Conservation (phyloP, 1,140 invertebrate genomes). For the Meloidogyne floridensis region DNA sequence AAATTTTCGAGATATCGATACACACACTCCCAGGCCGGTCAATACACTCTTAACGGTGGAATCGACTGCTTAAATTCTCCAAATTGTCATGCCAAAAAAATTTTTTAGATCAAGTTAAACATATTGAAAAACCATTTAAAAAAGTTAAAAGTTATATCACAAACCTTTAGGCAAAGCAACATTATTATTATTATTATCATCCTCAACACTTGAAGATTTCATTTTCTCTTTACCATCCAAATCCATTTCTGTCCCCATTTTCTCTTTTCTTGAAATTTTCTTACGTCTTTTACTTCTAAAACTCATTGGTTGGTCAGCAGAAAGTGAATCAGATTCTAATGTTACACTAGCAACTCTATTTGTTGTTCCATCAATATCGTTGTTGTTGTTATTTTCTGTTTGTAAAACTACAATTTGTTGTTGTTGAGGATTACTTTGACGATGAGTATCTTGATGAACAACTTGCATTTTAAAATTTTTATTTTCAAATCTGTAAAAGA, state of each 20-base stretch:
- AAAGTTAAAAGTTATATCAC: background rate
- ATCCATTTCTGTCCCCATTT: slow-evolving; percentile 19
- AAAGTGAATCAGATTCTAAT: slow-evolving; percentile 34
- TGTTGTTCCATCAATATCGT: slow-evolving; percentile 36
- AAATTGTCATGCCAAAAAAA: too few species aligned
- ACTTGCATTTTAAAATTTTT: background rate
- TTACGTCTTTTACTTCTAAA: slow-evolving; percentile 33
- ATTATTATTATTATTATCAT: slow-evolving; percentile 26
- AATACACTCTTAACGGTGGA: too few species aligned
- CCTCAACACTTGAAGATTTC: background rate
- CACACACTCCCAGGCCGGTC: too few species aligned
- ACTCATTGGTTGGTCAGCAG: slow-evolving; percentile 21
- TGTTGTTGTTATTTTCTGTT: slow-evolving; percentile 12
- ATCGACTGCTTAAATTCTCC: too few species aligned
- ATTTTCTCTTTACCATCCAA: slow-evolving; percentile 24
- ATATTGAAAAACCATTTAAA: background rate
- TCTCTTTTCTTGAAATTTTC: slow-evolving; percentile 25
- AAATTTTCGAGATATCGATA: too few species aligned
- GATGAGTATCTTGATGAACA: slow-evolving; percentile 8
- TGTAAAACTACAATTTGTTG: slow-evolving; percentile 3
- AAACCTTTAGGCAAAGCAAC: slow-evolving; percentile 6
- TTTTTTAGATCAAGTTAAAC: too few species aligned
- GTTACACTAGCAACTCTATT: slow-evolving; percentile 37
- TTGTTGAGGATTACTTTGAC: background rate
- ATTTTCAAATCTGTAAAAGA: too few species aligned